Conservation (phyloP, 2,888 invertebrate genomes). For the Mythimna impura region DNA sequence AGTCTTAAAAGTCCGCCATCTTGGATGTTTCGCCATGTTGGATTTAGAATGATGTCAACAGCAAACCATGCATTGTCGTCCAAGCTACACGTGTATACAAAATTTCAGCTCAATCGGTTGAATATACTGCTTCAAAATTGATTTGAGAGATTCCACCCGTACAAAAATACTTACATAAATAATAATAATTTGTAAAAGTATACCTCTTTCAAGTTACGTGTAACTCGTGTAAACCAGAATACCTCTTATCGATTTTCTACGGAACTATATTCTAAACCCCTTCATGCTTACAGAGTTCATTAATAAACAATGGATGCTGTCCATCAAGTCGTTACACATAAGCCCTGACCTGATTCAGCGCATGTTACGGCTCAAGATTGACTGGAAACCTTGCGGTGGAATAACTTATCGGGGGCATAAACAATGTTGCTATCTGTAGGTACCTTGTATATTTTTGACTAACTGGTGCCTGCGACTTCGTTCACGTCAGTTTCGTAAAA, state of each 20-base stretch:
- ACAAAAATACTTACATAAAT: too few species aligned
- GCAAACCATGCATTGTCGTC: too few species aligned
- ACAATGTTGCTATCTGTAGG: conserved; percentile 5
- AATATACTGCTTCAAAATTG: too few species aligned
- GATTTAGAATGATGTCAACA: too few species aligned
- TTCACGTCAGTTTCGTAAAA: too few species aligned
- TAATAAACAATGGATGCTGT: conserved; percentile 58
- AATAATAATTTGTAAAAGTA: background rate
- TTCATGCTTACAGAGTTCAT: conserved; percentile 27
- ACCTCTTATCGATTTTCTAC: background rate
- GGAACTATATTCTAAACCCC: conserved; percentile 16
- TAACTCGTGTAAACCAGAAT: background rate
- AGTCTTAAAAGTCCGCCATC: too few species aligned
- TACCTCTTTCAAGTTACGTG: background rate
- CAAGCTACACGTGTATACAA: too few species aligned
- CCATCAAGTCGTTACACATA: conserved; percentile 50
- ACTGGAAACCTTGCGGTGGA: conserved; percentile 53
- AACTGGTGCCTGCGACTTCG: too few species aligned
- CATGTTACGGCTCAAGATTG: conserved; percentile 47
- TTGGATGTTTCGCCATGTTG: too few species aligned
- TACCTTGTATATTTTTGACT: background rate
- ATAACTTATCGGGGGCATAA: conserved; percentile 51
- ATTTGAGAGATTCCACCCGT: too few species aligned
- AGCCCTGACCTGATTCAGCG: conserved; percentile 56
- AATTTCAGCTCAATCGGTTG: too few species aligned